A percentile compares a stretch with the other conserved stretches of the same genome.
phyloP scores from a whole-genome alignment of 2,797 vertebrate genomes.

The Bovichtus diacanthus region DNA sequence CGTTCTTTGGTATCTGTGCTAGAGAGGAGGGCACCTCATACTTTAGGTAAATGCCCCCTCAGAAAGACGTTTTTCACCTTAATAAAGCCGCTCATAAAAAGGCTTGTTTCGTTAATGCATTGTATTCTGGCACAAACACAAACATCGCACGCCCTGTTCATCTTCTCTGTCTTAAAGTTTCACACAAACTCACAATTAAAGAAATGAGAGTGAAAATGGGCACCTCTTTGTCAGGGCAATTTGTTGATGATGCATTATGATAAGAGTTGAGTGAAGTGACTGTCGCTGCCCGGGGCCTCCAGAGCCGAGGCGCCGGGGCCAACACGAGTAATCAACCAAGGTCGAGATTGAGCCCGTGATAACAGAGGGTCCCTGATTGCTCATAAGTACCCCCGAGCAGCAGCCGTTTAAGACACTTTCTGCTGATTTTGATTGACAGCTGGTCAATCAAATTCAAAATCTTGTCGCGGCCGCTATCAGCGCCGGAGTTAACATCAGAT shows the following conservation, averaged over 20 bases:
- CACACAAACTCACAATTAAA: neutral
- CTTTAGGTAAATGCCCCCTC: slow-evolving; percentile 1
- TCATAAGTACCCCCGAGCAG: slow-evolving; percentile 64
- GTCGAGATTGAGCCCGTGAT: slow-evolving; percentile 77
- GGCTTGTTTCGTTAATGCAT: neutral
- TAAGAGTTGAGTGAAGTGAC: slow-evolving; percentile 74
- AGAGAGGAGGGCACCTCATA: slow-evolving; percentile 10
- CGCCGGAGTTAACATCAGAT: slow-evolving; percentile 28
- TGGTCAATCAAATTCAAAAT: slow-evolving; percentile 61
- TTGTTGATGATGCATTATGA: slow-evolving; percentile 80
- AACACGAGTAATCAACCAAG: slow-evolving; percentile 72
- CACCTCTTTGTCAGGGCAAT: slow-evolving; percentile 74
- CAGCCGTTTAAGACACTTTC: slow-evolving; percentile 55
- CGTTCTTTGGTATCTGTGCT: slow-evolving; percentile 33
- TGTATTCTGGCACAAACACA: slow-evolving; percentile 1
- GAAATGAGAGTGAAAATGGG: slow-evolving; percentile 48
- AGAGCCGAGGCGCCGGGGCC: slow-evolving; percentile 40
- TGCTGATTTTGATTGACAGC: slow-evolving; percentile 79
- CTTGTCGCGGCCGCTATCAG: slow-evolving; percentile 36
- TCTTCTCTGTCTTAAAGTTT: neutral
- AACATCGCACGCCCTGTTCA: neutral
- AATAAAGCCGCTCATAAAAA: slow-evolving; percentile 4
- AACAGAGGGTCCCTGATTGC: slow-evolving; percentile 76
- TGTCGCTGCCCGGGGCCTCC: slow-evolving; percentile 45
- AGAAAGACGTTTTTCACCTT: slow-evolving; percentile 9